These are phyloP conservation scores for Alosa sapidissima DNA, from an alignment of 2,797 vertebrate genomes.

Conservation along the genomic window DNA sequence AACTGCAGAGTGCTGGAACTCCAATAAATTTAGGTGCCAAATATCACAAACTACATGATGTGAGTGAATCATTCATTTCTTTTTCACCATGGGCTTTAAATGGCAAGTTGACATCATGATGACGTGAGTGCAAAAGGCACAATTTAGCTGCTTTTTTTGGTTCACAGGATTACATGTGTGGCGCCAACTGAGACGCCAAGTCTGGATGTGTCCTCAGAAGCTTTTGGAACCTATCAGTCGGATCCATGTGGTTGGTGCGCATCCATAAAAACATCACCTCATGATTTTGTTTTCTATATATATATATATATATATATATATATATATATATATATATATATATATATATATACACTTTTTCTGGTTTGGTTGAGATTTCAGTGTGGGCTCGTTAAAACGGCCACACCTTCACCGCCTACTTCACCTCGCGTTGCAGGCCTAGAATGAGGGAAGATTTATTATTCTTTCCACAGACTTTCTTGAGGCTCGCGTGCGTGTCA, in stretches of 20 bases:
- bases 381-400: neutral
- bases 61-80: neutral
- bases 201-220: neutral
- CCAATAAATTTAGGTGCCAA: conserved; percentile 70
- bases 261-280: neutral
- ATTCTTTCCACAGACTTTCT: neutral
- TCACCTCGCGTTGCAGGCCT: neutral
- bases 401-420: neutral
- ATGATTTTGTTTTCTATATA: neutral
- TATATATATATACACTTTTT: neutral
- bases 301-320: too few species aligned
- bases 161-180: neutral
- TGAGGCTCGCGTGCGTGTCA: neutral
- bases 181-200: neutral
- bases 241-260: neutral
- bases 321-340: too few species aligned
- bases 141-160: neutral
- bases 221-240: neutral
- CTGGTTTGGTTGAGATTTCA: neutral
- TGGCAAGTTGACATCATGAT: neutral
- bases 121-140: neutral
- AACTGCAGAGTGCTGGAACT: conserved; percentile 56
- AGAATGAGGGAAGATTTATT: neutral
- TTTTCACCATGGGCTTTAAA: neutral
- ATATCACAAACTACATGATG: conserved; percentile 43